Evolutionary conservation across 2,113 vertebrate species (phyloP), one percentile per base, ranked within the genome.

Genomic region (Telmatochromis sp.): DNA sequence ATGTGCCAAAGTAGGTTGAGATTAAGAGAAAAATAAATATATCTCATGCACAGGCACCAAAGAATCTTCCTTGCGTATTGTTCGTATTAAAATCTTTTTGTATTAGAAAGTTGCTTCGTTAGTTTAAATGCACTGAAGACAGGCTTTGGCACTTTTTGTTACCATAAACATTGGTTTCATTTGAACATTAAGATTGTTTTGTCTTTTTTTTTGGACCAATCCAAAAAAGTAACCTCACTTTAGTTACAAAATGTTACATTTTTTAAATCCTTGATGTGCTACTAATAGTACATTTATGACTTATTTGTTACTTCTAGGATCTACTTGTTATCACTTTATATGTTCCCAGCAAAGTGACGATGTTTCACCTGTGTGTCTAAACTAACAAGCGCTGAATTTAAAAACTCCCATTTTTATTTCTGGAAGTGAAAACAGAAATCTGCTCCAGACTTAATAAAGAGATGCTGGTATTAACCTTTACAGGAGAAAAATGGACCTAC

Each of bases 1-100:
- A 17, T 14, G 4, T 0, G 1, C 3, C 6, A 14, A 4, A 3
- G 3, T 70, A 73, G 15, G 4, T 5, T 21, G 6, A 57, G 14
- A 9, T 10, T 2, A 70, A 26, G 42, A 26, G 51, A 11, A 57
- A 15, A 3, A n/a, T 0, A 21, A 1, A 31, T 9, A 31, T n/a
- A n/a, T 40, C 0, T n/a, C 14, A 21, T 31, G 4, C 10, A 31
- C 4, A 13, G 19, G 9, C 14, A 47, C 23, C 11, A 42, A 73
- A 65, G 26, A 47, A 13, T 7, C 23, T 31, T 15, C 13, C 47
- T 35, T 2, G 47, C 1, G 2, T 19, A 31, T 6, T 26, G 12
- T 23, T 70, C 2, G 3, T 14, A 12, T 45, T 73, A 42, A 73
- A 73, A 47, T 47, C 37, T 60, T 40, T 6, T 42, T 45, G 15